phyloP scores from a whole-genome alignment of 2,113 vertebrate species.

The Oenanthe oenanthe region DNA sequence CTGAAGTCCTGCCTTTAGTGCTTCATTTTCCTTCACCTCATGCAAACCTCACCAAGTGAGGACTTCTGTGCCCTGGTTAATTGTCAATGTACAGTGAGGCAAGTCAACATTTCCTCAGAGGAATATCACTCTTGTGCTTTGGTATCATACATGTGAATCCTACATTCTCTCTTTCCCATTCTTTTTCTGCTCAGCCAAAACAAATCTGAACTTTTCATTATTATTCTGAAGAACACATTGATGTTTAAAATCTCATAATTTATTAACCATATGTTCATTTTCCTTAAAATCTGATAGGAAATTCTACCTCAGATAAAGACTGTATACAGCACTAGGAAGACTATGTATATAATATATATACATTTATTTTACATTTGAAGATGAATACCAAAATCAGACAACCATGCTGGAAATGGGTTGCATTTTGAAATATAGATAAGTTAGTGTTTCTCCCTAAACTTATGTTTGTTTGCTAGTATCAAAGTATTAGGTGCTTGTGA shows the following conservation, averaged over 20 bases:
- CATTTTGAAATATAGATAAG: neutral
- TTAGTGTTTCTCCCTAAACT: neutral
- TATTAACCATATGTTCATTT: constrained; percentile 20
- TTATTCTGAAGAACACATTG: neutral
- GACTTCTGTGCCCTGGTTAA: neutral
- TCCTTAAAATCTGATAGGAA: constrained; percentile 7
- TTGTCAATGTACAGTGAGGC: accelerated
- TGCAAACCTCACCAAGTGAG: neutral
- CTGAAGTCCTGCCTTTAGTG: neutral
- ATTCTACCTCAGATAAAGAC: neutral
- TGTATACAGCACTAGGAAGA: neutral
- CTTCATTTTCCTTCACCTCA: neutral
- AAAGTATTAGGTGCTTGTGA: neutral
- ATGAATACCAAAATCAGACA: neutral
- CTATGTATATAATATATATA: neutral
- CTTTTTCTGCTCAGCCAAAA: neutral
- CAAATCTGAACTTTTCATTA: neutral
- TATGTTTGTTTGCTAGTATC: neutral
- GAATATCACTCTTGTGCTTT: neutral
- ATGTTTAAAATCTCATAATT: constrained; percentile 27
- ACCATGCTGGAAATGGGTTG: neutral
- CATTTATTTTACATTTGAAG: neutral
- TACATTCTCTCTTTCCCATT: neutral
- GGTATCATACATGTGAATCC: accelerated
- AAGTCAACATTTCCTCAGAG: neutral